Base-by-base conservation (phyloP, 2,797 vertebrate species). In the Poliocrania exsul region DNA sequence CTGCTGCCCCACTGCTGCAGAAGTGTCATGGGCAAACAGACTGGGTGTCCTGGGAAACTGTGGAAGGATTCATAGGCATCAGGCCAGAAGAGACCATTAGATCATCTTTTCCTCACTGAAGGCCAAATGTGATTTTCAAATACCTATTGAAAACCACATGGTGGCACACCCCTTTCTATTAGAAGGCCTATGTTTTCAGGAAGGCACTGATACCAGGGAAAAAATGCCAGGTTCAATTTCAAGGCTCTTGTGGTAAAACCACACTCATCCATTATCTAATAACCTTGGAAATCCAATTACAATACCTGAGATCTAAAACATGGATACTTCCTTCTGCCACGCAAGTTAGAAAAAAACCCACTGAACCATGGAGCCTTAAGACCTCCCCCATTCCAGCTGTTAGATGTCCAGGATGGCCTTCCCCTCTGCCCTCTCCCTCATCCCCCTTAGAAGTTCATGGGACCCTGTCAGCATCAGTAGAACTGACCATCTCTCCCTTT, bases 21-120 rank as follows among this genome's bases (percentile, higher is more conserved):
- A 64, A 81, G n/a, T 5, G 6, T 37, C 74, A 13, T 24, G 35
- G 77, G 56, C 64, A 93, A 92, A 75, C 42, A 56, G 18, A 5
- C 24, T 3, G 7, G 42, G 6, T 54, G 67, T 75, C 75, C 81
- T 83, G 37, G 71, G 46, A 90, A 93, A 64, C 69, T 60, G 42
- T 88, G 69, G 74, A 92, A 83, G 57, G 46, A 57, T 40, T 67
- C 57, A 74, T 26, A 90, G 67, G 73, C 53, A 13, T 23, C 1
- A 7, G 44, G 49, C 92, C 89, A 92, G 53, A 47, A 58, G 40
- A 92, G 64, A 25, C 71, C 64, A 82, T 95, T 89, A 93, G 84
- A 70, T 96, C 86, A 87, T 80, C 66, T 90, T 94, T 96, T 96
- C 81, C 71, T 91, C 56, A 49, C 24, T n/a, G 60, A 89, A 53